Base-by-base conservation (phyloP, 1,140 invertebrate genomes). In the Augochlora pura region DNA sequence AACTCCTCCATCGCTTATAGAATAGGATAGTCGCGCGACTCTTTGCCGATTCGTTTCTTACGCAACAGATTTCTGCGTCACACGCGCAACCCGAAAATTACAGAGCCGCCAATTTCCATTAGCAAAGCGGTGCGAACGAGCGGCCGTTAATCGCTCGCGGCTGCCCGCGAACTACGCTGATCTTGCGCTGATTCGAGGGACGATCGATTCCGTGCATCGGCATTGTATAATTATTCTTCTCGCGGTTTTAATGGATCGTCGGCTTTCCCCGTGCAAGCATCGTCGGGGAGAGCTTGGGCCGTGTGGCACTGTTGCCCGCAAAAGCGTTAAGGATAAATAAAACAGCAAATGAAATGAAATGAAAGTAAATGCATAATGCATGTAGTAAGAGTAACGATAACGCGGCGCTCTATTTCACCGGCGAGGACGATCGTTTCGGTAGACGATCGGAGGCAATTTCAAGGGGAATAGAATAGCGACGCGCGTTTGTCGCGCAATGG, bases 361-460 rank as follows among this genome's bases (percentile, higher is more conserved):
- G 77, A 79, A 79, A 74, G 77, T 79, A 79, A 79, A 79, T 79
- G 77, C 77, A 79, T 79, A 65, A 79, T 79, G 69, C 71, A 79
- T 79, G 77, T 12, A 67, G 77, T 79, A 79, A 79, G 71, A 79
- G 77, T 73, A 79, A 74, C 39, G 70, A 79, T 79, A 74, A 79
- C 52, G 27, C 62, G 39, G 54, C 12, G 71, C 52, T 74, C 77
- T 79, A 74, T 79, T 79, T 79, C 70, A n/a, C 42, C n/a, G 39
- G n/a, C 70, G 77, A 52, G 62, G 77, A 79, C 71, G 70, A 67
- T 66, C 52, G n/a, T 39, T 67, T 67, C 39, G 46, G 16, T 60
- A 25, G 52, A 64, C 69, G 38, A 65, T 74, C 62, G 14, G 38
- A 60, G 39, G 60, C 68, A 54, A 72, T 78, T 78, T 72, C 75